Evolutionary conservation across 2,888 invertebrate species (phyloP), one percentile per base, ranked within the genome.

Genomic region (Drosophila anomelani): DNA sequence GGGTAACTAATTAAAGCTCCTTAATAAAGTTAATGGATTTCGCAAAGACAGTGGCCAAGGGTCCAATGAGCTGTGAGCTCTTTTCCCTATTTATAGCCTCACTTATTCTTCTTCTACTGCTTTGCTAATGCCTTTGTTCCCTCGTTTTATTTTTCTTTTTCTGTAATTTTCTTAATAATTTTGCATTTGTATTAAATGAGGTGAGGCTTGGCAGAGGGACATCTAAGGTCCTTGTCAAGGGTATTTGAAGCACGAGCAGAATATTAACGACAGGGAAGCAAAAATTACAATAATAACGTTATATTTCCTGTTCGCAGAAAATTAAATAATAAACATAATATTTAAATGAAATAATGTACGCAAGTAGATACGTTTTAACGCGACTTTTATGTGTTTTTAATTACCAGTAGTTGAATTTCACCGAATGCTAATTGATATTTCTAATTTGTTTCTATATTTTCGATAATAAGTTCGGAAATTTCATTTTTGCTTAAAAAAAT

Each of bases 21-120:
- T 82, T 85, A 85, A 85, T 85, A 87, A 81, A 85, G 77, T 75
- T 87, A 85, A 85, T 85, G 86, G 87, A 71, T 76, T 72, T 72
- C 58, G 15, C 41, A 38, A 46, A 58, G 46, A 43, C 47, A 43
- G 36, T 36, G 36, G 44, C 55, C 53, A 32, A 46, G 38, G 62
- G 44, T 53, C 68, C 72, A 83, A 75, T 77, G 82, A 75, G 71
- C 71, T 71, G 78, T 72, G 68, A 77, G 55, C 56, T 73, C 73
- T 73, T 76, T 83, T 70, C 72, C 56, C 75, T 74, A 44, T 67
- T 66, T 78, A 51, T 60, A 66, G 67, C 51, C 36, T 26, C 57
- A 58, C 62, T 74, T 68, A 44, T 62, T 64, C 70, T 59, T 64
- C 70, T 59, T 66, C 46, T 53, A 53, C 55, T 63, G n/a, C 29